Evolutionary conservation across 2,797 vertebrate species (phyloP).

Genomic region (Eulemur albifrons): DNA sequence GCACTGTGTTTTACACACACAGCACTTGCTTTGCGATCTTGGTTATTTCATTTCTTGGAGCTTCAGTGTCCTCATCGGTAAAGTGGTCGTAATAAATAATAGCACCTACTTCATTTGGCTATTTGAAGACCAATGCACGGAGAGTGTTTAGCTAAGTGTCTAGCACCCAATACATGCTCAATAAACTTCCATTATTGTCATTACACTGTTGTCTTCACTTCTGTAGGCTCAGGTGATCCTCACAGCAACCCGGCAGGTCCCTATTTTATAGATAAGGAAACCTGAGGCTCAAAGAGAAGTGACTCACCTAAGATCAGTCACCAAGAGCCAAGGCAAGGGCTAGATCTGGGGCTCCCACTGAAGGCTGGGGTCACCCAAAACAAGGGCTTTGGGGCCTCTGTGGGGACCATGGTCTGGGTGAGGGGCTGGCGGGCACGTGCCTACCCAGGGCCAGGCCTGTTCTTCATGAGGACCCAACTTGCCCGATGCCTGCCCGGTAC

Average conservation of each 20-base stretch:
- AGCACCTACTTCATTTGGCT: neutral
- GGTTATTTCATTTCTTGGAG: neutral
- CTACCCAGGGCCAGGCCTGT: neutral
- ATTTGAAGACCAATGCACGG: neutral
- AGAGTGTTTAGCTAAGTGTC: neutral
- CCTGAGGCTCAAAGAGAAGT: neutral
- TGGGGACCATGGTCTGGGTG: neutral
- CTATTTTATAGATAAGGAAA: neutral
- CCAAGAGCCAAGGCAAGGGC: neutral
- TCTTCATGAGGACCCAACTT: neutral
- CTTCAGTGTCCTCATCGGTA: neutral
- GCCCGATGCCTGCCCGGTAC: constrained; percentile 57
- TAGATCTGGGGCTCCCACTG: neutral
- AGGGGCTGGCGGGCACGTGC: neutral
- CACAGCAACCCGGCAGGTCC: neutral
- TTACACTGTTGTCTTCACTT: too few species aligned
- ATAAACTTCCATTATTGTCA: neutral
- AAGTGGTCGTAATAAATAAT: neutral
- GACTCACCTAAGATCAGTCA: neutral
- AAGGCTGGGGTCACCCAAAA: neutral
- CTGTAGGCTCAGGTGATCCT: neutral
- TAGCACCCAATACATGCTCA: neutral
- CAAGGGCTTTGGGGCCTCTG: neutral
- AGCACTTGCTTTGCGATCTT: neutral
- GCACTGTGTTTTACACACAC: neutral